Base-by-base conservation (phyloP, 2,888 invertebrate species). In the Lepidocyrtoides sp. region DNA sequence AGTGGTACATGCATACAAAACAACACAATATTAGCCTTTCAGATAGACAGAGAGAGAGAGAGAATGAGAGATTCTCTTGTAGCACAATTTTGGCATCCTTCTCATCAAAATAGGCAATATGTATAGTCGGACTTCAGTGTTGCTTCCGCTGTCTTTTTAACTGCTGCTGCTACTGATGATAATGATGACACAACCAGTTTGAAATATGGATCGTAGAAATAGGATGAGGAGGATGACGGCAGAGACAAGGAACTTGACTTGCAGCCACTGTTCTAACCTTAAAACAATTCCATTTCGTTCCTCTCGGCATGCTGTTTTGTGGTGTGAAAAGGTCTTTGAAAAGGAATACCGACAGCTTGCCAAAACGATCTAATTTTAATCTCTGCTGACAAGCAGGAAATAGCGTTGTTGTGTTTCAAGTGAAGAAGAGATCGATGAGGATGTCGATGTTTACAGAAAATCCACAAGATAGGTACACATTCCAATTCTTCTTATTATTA, bases 341-440 rank as follows among this genome's bases (percentile, higher is more conserved):
- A 81, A 81, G 60, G 81, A 81, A 81, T 60, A 60, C 81, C 57
- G 60, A 81, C 57, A 57, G 81, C 81, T 89, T 89, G 89, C 89
- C 89, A 89, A 89, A 89, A 41, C 75, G 54, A 84, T 89, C 89
- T 89, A 89, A 89, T 89, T 89, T 89, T 89, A 89, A 89, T 89
- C 83, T 63, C 26, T 44, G 88, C 57, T 89, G 87, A 87, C 69
- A 69, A 44, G 69, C 66, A 69, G 57, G 81, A 57, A 81, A 20
- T 20, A 36, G 23, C 8, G 32, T 54, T 14, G 20, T 60, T 20
- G 26, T 63, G 36, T 36, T 36, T 36, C 7, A 7, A 36, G 36
- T 36, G 36, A 36, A 36, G 36, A 36, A 36, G 36, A 36, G 36
- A 36, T 36, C 36, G 36, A 36, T 36, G 36, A 36, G n/a, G n/a